These are phyloP conservation scores for Cardiocondyla obscurior DNA, from an alignment of 1,140 invertebrate genomes.

Conservation along the genomic window DNA sequence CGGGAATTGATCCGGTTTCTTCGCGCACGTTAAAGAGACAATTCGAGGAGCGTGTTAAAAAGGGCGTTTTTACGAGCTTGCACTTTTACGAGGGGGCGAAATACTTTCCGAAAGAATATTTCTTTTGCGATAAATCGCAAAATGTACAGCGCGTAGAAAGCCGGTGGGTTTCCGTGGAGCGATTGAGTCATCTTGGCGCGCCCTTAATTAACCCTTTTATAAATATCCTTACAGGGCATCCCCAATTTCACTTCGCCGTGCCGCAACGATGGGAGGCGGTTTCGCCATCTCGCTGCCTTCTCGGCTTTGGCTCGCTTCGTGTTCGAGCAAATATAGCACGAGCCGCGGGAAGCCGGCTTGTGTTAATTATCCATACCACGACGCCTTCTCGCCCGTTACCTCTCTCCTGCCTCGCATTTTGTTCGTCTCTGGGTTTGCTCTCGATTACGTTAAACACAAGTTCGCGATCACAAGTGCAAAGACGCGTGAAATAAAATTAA, in stretches of 20 bases:
- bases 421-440: constrained; percentile 48
- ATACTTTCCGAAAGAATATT: neutral
- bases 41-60: constrained; percentile 42
- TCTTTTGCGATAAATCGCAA: neutral
- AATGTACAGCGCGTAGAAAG: neutral
- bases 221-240: constrained; percentile 78
- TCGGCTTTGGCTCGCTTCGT: constrained; percentile 57
- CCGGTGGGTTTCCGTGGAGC: neutral
- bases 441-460: constrained; percentile 30
- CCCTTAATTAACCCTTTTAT: constrained; percentile 79
- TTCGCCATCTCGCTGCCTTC: neutral
- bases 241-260: constrained; percentile 72
- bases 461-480: neutral
- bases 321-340: constrained; percentile 66
- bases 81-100: constrained; percentile 12
- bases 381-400: constrained; percentile 61
- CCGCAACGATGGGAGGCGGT: constrained; percentile 33
- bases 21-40: constrained; percentile 27
- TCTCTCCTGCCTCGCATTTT: constrained; percentile 61
- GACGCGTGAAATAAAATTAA: neutral
- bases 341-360: constrained; percentile 64
- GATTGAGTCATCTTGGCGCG: constrained; percentile 51
- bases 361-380: constrained; percentile 76
- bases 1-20: constrained; percentile 3
- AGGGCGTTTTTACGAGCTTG: constrained; percentile 41